phyloP scores from a whole-genome alignment of 2,888 invertebrate genomes.

The Drosophila gaucha region DNA sequence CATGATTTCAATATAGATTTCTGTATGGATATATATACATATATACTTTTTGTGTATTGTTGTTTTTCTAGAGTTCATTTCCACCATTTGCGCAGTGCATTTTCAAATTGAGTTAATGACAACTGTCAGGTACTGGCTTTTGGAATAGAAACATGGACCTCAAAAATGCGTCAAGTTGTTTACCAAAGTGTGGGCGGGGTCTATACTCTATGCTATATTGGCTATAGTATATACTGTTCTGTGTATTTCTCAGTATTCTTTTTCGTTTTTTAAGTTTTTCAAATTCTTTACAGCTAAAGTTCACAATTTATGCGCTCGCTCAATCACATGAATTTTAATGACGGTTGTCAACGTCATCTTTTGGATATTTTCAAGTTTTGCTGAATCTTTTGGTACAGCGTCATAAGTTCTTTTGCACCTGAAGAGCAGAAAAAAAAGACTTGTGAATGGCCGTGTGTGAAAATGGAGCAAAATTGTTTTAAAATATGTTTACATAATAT shows the following conservation, averaged over 20 bases:
- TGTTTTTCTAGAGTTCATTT: slow-evolving; percentile 29
- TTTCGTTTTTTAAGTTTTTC: slow-evolving; percentile 3
- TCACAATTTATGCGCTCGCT: slow-evolving; percentile 19
- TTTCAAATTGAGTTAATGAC: slow-evolving; percentile 69
- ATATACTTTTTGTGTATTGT: slow-evolving; percentile 15
- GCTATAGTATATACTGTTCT: slow-evolving; percentile 3
- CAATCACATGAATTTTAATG: slow-evolving; percentile 14
- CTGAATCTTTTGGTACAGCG: background rate
- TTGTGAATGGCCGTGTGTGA: slow-evolving; percentile 1
- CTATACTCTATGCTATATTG: slow-evolving; percentile 7
- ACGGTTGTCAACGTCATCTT: slow-evolving; percentile 10
- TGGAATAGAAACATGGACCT: slow-evolving; percentile 43
- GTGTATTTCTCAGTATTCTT: slow-evolving; percentile 17
- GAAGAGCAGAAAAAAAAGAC: background rate
- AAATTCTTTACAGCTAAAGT: background rate
- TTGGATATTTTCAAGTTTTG: background rate
- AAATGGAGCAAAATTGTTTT: slow-evolving; percentile 26
- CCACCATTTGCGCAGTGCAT: slow-evolving; percentile 66
- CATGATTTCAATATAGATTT: slow-evolving; percentile 5
- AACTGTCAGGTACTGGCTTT: slow-evolving; percentile 58
- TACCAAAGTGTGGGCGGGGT: slow-evolving; percentile 35
- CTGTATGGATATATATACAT: background rate
- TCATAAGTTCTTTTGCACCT: slow-evolving; percentile 5
- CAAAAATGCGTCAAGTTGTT: slow-evolving; percentile 48
- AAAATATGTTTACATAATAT: slow-evolving; percentile 27